Conservation (phyloP, 2,113 vertebrate genomes). For the Apus apus region DNA sequence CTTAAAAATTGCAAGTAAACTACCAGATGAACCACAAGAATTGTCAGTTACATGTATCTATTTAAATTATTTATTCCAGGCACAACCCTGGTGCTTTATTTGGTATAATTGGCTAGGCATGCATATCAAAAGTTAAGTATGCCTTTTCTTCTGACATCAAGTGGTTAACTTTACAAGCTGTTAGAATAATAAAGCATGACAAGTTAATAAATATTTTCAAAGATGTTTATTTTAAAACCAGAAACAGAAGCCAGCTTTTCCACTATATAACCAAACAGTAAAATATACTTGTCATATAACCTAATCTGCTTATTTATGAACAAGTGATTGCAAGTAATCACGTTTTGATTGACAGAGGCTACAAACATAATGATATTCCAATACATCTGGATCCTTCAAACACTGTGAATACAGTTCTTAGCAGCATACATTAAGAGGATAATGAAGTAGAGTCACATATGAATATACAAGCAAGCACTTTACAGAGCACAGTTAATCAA, state of each 20-base stretch:
- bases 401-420: background rate
- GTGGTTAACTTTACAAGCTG: background rate
- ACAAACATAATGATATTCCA: background rate
- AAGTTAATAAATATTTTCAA: slow-evolving; percentile 38
- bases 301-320: background rate
- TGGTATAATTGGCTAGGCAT: background rate
- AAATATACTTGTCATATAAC: background rate
- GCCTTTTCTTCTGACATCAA: background rate
- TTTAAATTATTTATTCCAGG: background rate
- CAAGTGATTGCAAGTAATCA: background rate
- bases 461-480: background rate
- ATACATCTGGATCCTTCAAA: background rate
- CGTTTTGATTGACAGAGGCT: background rate
- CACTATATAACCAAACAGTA: background rate
- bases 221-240: background rate
- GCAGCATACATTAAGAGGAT: background rate
- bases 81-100: background rate
- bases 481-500: background rate
- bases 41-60: background rate
- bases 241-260: background rate
- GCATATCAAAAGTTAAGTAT: background rate
- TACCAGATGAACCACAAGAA: background rate
- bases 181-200: background rate
- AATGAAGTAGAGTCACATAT: background rate
- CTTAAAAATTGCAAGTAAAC: background rate